Conservation (phyloP, 2,113 vertebrate species). For the Cairina moschata region DNA sequence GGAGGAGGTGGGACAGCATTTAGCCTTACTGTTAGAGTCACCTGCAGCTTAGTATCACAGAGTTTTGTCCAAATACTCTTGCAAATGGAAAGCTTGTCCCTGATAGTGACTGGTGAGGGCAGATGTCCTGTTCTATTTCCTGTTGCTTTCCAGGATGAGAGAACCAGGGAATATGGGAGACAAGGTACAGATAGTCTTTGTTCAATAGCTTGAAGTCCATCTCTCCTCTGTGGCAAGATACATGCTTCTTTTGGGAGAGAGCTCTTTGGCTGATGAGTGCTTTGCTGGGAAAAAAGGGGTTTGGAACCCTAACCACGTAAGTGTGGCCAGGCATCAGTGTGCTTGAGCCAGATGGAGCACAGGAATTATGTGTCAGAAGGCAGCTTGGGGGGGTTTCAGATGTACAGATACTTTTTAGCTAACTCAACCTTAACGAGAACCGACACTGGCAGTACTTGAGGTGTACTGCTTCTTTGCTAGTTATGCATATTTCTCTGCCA, state of each 20-base stretch:
- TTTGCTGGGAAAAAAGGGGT: background rate
- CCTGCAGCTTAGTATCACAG: fast-evolving
- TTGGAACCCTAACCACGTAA: background rate
- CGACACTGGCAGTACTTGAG: background rate
- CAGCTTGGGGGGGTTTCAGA: too few species aligned
- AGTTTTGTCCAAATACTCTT: background rate
- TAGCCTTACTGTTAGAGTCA: background rate
- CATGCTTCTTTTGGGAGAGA: fast-evolving
- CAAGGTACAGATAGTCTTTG: too few species aligned
- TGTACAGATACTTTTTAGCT: background rate
- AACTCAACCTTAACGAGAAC: fast-evolving
- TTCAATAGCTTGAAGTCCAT: background rate
- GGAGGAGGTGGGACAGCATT: fast-evolving
- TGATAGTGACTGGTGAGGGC: background rate
- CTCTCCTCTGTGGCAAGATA: background rate
- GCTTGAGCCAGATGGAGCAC: background rate
- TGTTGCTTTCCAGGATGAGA: background rate
- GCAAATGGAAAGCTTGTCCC: background rate
- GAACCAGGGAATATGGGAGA: background rate
- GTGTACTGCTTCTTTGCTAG: fast-evolving
- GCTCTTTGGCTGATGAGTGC: background rate
- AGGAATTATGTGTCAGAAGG: fast-evolving
- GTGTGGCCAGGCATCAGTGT: background rate
- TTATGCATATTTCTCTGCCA: background rate
- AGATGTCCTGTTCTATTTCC: background rate